Evolutionary conservation across 1,140 invertebrate genomes (phyloP).

Genomic region (Leptinotarsa defecta): DNA sequence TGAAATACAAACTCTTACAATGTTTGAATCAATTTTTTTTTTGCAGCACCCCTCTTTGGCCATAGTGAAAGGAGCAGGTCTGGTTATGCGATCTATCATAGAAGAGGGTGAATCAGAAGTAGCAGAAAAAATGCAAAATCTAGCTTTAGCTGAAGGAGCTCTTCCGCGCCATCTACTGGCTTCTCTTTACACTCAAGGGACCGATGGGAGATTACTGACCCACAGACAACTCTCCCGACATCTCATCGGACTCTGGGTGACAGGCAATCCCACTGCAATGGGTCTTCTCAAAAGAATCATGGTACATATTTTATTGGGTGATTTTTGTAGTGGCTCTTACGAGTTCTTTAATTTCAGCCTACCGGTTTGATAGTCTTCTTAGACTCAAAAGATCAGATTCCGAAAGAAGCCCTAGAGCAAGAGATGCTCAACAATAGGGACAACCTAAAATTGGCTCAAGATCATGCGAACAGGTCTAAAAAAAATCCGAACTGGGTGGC

Average conservation of each 20-base stretch:
- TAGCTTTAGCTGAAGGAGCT: constrained; percentile 96
- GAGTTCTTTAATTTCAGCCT: constrained; percentile 61
- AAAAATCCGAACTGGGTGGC: constrained; percentile 71
- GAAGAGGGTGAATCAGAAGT: constrained; percentile 93
- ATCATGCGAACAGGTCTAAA: constrained; percentile 70
- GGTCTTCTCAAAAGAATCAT: constrained; percentile 86
- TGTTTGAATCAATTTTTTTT: not conserved
- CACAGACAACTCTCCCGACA: constrained; percentile 93
- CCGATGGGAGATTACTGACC: constrained; percentile 75
- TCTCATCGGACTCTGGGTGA: constrained; percentile 97
- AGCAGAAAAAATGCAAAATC: constrained; percentile 91
- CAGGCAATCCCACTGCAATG: constrained; percentile 90
- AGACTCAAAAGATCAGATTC: constrained; percentile 85
- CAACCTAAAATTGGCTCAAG: constrained; percentile 93
- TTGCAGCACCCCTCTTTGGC: constrained; percentile 91
- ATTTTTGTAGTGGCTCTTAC: not conserved
- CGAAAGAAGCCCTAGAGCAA: constrained; percentile 69
- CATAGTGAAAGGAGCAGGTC: constrained; percentile 96
- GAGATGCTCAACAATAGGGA: constrained; percentile 81
- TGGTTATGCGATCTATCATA: constrained; percentile 96
- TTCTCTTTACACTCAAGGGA: constrained; percentile 86
- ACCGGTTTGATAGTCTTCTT: constrained; percentile 88
- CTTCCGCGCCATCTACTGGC: constrained; percentile 90
- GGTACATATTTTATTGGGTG: not conserved
- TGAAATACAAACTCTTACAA: too few species aligned